Evolutionary conservation across 2,113 vertebrate genomes (phyloP), one percentile per base, ranked within the genome.

Genomic region (Crypturellus undulatus): DNA sequence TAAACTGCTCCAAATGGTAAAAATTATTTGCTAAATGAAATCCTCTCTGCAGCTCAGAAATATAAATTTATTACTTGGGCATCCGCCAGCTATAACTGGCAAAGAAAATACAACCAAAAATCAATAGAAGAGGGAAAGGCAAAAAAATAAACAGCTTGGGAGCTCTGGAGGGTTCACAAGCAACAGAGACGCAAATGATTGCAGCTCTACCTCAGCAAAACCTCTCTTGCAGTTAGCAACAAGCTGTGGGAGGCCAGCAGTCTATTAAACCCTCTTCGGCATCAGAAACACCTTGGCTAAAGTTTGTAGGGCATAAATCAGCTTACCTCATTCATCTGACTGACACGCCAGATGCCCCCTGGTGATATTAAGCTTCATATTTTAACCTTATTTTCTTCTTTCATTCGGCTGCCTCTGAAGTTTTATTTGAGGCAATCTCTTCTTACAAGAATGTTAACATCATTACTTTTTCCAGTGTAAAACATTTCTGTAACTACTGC

Each of bases 391-490:
- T 95, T 97, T 97, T 96, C 83, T 95, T 76, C 94, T 95, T 97
- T 95, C 93, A 90, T 96, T 97, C 47, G 9, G 62, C 85, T 89
- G 86, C 94, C 92, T 97, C 95, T 95, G 88, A 97, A 95, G 94
- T 96, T 97, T 97, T 96, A 97, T 97, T 96, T 96, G 94, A 95
- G 92, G 90, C 88, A 92, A 94, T 79, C 92, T 96, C 88, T 96
- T 88, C 93, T 96, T 89, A 87, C 77, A 95, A 96, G 92, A 96
- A 96, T 93, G 95, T 95, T 95, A 97, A 92, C 89, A 96, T 95
- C 94, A 69, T 94, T 96, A 90, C 56, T 94, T 95, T 95, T 96
- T 89, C 79, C 90, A 89, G 80, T 73, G 83, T 90, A 94, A 96
- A 93, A 93, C 80, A 92, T 22, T 69, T 51, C 86, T 84, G 13